Percentiles rank a stretch among this genome's conserved stretches.
phyloP scores from a whole-genome alignment of 2,888 invertebrate species.

The Branchipolynoe longqiensis region DNA sequence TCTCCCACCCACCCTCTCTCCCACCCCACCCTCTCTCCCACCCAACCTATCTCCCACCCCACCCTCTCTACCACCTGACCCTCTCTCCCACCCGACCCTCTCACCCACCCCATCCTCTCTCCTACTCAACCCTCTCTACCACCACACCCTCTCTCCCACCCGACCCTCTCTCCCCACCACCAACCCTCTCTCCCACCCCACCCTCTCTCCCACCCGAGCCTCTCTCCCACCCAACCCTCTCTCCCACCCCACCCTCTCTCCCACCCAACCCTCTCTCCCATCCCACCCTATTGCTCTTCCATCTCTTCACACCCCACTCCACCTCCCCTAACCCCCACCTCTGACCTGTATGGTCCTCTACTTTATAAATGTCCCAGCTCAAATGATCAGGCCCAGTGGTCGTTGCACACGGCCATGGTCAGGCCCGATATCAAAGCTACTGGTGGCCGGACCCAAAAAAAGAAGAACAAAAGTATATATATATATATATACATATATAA shows the following conservation, averaged over 20 bases:
- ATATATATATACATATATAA: too few species aligned
- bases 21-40: too few species aligned
- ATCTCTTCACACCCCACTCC: neutral
- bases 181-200: neutral
- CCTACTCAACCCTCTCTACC: neutral
- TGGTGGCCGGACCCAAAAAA: neutral
- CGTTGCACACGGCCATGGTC: neutral
- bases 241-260: constrained; percentile 3
- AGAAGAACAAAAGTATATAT: too few species aligned
- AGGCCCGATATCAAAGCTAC: neutral
- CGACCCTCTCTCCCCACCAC: neutral
- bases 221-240: neutral
- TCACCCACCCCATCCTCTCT: neutral
- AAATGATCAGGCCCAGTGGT: neutral
- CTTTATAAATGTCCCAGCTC: neutral
- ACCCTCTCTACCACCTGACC: neutral
- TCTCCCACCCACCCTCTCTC: too few species aligned
- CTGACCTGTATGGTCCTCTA: neutral
- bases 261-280: neutral
- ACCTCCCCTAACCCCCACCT: neutral
- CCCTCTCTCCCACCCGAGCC: neutral
- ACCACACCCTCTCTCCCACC: neutral
- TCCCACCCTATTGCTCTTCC: neutral
- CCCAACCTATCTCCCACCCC: neutral
- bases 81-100: neutral